Conservation (phyloP, 2,888 invertebrate genomes). For the Raillietiella orientalis region DNA sequence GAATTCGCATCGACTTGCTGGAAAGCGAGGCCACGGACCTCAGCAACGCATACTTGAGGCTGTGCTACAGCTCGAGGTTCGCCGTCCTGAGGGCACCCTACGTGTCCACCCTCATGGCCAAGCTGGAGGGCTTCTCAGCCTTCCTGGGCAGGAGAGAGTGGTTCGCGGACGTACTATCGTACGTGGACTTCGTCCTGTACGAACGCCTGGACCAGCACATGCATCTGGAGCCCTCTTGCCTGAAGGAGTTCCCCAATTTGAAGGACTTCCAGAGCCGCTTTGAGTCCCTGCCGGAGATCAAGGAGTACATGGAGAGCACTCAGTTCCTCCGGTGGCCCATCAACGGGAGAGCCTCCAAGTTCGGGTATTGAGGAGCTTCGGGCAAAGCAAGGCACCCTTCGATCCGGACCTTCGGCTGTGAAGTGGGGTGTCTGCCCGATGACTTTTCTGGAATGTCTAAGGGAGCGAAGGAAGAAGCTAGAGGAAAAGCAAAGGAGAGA, state of each 20-base stretch:
- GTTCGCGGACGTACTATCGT: no score
- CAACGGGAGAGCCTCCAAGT: not conserved
- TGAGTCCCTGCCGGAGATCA: conserved; percentile 3
- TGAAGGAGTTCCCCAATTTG: conserved; percentile 8
- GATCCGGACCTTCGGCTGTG: no score
- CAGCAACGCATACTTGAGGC: not conserved
- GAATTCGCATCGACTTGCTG: not conserved
- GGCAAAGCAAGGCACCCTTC: no score
- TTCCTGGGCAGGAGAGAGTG: no score
- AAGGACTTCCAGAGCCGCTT: conserved; percentile 7
- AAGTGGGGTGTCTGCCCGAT: no score
- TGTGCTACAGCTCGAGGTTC: not conserved
- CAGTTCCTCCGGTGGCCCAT: conserved; percentile 4
- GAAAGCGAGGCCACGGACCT: not conserved
- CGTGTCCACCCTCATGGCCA: no score
- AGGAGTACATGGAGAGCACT: conserved; percentile 5
- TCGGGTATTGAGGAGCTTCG: no score
- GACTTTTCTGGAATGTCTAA: no score
- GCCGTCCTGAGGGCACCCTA: no score
- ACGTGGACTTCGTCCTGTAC: conserved; percentile 9
- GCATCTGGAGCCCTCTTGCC: conserved; percentile 7
- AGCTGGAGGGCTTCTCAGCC: no score
- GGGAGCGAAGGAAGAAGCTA: no score
- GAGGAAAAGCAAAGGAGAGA: no score
- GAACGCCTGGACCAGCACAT: conserved; percentile 9